A percentile compares a stretch with the other conserved stretches of the same genome.
These are phyloP conservation scores for Musca vetustissima DNA, from an alignment of 1,140 invertebrate species.

Conservation along the genomic window DNA sequence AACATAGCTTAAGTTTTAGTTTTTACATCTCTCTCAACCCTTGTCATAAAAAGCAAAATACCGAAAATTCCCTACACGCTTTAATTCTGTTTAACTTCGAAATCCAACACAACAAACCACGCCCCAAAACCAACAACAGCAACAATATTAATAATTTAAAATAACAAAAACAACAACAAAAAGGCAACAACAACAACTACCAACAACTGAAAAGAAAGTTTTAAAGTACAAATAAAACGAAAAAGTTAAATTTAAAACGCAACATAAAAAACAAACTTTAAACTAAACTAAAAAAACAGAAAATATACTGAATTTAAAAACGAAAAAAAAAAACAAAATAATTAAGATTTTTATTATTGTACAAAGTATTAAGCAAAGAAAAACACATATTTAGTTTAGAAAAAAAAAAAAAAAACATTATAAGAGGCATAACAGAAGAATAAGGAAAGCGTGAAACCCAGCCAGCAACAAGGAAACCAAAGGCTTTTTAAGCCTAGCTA, in stretches of 20 bases:
- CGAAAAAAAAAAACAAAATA: slow-evolving; percentile 34
- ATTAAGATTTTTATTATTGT: slow-evolving; percentile 43
- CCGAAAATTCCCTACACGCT: too few species aligned
- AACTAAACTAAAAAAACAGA: slow-evolving; percentile 31
- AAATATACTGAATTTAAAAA: slow-evolving; percentile 27
- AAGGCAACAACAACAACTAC: slow-evolving; percentile 36
- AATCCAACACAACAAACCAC: background rate
- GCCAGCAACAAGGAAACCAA: slow-evolving; percentile 4
- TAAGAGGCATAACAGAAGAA: slow-evolving; percentile 26
- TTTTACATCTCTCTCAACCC: background rate
- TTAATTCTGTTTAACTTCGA: too few species aligned
- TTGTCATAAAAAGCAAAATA: too few species aligned
- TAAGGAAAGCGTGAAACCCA: background rate
- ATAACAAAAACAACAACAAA: slow-evolving; percentile 29
- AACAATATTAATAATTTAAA: slow-evolving; percentile 38
- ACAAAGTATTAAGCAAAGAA: slow-evolving; percentile 38
- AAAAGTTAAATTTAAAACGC: slow-evolving; percentile 30
- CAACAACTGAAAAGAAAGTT: slow-evolving; percentile 53
- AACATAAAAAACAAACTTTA: slow-evolving; percentile 38
- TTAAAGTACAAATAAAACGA: slow-evolving; percentile 53
- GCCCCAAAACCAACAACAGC: slow-evolving; percentile 5
- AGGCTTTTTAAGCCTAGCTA: slow-evolving; percentile 5
- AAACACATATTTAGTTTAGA: slow-evolving; percentile 29
- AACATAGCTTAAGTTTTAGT: slow-evolving; percentile 6
- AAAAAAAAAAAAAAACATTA: slow-evolving; percentile 42